Evolutionary conservation across 2,888 invertebrate species (phyloP), one percentile per base, ranked within the genome.

Genomic region (Aphidius colemani): DNA sequence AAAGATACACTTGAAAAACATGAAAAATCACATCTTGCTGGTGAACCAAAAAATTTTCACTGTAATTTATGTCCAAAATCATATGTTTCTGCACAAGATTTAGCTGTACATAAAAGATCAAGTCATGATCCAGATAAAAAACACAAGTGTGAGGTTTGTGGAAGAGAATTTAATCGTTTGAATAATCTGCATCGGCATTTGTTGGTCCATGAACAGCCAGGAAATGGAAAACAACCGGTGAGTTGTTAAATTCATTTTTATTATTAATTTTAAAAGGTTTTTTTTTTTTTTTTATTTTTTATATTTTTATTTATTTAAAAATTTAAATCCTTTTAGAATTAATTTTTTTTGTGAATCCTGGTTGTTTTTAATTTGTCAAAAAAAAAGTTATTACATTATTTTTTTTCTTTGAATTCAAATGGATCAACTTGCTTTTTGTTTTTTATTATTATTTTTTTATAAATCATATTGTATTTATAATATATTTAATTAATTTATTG

Each of bases 31-130:
- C 85, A 85, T 68, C 75, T 83, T 64, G 80, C 79, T 58, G 78
- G 75, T 41, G 81, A 81, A 63, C 75, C 78, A 63, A 71, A 73
- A 57, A 72, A 73, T 57, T 83, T 83, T 7, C 85, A 83, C 61
- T 88, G 88, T 69, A 78, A 81, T 1, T 75, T 86, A 59, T 88
- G 88, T 70, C 83, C 84, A 53, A 87, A 86, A 66, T 79, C 85
- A 0, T 88, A 88, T 64, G 80, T 84, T 10, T 82, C 85, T 4
- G 39, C 85, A 81, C 70, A 84, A 80, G 85, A 85, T 64, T 73
- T 85, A 53, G 83, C 78, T 69, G 72, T 82, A 50, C 85, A 85
- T 68, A 81, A 79, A 70, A 84, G 82, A 69, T 5, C 30, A 30
- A 80, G 80, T 66, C 82, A 82, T 62, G 82, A 83, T 71, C 78